Conservation (phyloP, 2,113 vertebrate genomes). For the Sceloporus undulatus region DNA sequence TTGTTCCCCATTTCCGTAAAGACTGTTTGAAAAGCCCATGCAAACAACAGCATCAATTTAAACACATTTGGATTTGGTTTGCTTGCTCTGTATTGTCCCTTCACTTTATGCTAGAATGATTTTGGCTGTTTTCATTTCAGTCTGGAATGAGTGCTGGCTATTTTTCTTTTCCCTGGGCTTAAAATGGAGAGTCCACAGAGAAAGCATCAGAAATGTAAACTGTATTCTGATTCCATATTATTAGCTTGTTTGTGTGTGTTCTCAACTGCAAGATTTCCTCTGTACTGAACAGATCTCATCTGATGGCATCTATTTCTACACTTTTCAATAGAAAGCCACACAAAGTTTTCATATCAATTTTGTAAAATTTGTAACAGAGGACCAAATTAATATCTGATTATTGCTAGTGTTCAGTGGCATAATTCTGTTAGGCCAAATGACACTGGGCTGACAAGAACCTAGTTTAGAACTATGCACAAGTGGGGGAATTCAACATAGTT, state of each 20-base stretch:
- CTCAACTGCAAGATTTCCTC: slow-evolving; percentile 12
- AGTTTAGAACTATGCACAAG: not conserved
- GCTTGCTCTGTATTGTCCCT: slow-evolving; percentile 55
- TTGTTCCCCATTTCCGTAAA: not conserved
- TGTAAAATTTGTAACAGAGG: not conserved
- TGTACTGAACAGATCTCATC: not conserved
- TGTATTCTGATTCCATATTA: slow-evolving; percentile 23
- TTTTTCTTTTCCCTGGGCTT: slow-evolving; percentile 46
- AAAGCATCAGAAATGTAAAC: slow-evolving; percentile 51
- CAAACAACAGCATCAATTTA: slow-evolving; percentile 55
- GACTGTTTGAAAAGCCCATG: slow-evolving; percentile 42
- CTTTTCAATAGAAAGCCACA: not conserved
- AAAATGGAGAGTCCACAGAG: slow-evolving; percentile 50
- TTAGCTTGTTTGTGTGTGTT: not conserved
- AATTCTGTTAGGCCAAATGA: too few relatives aligned
- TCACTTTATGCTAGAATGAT: slow-evolving; percentile 59
- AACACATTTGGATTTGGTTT: slow-evolving; percentile 64
- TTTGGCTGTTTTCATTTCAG: slow-evolving; percentile 69
- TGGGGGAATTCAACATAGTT: not conserved
- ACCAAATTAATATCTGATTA: not conserved
- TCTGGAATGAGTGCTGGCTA: slow-evolving; percentile 47
- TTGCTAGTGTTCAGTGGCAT: not conserved
- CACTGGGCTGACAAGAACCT: not conserved
- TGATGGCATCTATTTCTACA: slow-evolving; percentile 7
- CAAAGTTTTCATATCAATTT: not conserved